phyloP scores from a whole-genome alignment of 2,113 vertebrate genomes.

The Colistium nudipinnis region DNA sequence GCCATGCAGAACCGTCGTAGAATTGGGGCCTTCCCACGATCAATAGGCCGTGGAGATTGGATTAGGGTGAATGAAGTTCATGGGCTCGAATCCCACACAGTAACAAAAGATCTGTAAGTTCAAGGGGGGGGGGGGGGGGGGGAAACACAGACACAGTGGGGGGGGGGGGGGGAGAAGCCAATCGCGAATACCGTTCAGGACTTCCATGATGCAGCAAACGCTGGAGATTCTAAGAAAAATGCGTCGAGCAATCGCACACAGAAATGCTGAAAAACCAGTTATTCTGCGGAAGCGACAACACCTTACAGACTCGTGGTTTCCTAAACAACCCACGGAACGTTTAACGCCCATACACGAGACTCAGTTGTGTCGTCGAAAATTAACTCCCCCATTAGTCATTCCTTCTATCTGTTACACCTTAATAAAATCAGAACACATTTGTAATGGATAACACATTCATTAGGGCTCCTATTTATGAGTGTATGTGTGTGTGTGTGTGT shows the following conservation, averaged over 20 bases:
- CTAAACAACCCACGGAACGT: background rate
- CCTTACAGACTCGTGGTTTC: background rate
- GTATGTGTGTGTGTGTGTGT: background rate
- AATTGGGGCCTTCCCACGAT: conserved; percentile 45
- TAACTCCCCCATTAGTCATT: conserved; percentile 13
- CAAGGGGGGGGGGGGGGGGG: too few species aligned
- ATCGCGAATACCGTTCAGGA: background rate
- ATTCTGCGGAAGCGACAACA: too few species aligned
- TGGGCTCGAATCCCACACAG: conserved; percentile 19
- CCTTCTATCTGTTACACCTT: conserved; percentile 17
- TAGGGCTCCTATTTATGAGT: background rate
- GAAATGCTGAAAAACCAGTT: too few species aligned
- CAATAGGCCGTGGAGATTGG: conserved; percentile 43
- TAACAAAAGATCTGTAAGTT: too few species aligned
- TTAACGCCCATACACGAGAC: background rate
- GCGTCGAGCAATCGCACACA: background rate
- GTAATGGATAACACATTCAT: conserved; percentile 20
- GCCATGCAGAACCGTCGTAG: conserved; percentile 61
- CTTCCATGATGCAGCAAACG: background rate
- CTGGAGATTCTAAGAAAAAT: conserved; percentile 5
- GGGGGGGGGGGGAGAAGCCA: too few species aligned
- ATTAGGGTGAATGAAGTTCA: conserved; percentile 28
- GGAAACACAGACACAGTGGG: too few species aligned
- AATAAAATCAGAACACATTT: conserved; percentile 31
- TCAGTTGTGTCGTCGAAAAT: conserved; percentile 19